Base-by-base conservation (phyloP, 1,140 invertebrate genomes). In the Bilobella aurantiaca region DNA sequence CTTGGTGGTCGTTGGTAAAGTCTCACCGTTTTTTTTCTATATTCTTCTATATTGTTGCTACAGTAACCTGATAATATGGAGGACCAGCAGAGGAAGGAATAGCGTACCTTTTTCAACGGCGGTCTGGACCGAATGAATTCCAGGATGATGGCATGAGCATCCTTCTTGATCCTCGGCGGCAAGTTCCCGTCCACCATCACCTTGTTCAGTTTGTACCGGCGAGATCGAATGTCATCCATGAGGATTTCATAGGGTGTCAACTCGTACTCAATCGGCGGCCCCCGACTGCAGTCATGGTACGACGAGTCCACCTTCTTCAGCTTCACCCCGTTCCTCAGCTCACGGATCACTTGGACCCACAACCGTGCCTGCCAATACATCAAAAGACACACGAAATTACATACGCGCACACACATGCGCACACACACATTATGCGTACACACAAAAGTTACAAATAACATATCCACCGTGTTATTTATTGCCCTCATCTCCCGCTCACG, bases 211-310 rank as follows among this genome's bases (percentile, higher is more conserved):
- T 87, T 90, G 79, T 93, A 96, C 73, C 88, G 83, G 73, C 89
- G 85, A 28, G 88, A 87, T 71, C 92, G 80, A 70, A 98, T 97
- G 75, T 97, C 94, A 74, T 97, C 91, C 87, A 97, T 93, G 16
- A 98, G 81, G 74, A 95, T 95, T 80, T 97, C 94, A 77, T 96
- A 96, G 8, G 94, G 94, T n/a, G 94, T 98, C 67, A 96, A 77
- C 78, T 96, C 91, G 78, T 89, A 97, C 78, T 96, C 93, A 63
- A 89, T 83, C 47, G 78, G 73, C 14, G 85, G 81, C 46, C 84
- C 83, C 18, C 68, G 62, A 1, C n/a, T n/a, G n/a, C n/a, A n/a
- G n/a, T n/a, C n/a, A n/a, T n/a, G n/a, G n/a, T n/a, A n/a, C n/a
- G 59, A 58, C 2, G 60, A 69, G 72, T 73, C 77, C 1, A 94